These are phyloP conservation scores for Connochaetes taurinus DNA, from an alignment of 2,113 vertebrate species.

Conservation along the genomic window DNA sequence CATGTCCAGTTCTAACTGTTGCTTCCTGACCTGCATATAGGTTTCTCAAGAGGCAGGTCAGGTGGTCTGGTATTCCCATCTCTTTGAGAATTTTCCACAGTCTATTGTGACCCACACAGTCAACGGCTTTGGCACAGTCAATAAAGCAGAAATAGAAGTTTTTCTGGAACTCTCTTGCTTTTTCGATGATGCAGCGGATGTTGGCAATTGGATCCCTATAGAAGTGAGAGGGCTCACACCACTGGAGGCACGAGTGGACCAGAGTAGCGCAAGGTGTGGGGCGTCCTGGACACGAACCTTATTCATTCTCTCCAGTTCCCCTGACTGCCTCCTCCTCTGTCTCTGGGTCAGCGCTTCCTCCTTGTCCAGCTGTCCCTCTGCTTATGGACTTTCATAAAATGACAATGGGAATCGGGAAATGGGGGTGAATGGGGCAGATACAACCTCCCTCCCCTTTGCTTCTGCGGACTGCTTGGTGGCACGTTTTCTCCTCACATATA, in stretches of 20 bases:
- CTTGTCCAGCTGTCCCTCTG: background rate
- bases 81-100: too few species aligned
- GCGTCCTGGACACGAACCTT: background rate
- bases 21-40: too few species aligned
- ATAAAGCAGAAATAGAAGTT: too few species aligned
- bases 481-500: background rate
- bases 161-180: too few species aligned
- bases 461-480: background rate
- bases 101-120: too few species aligned
- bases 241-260: background rate
- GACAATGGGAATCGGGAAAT: background rate
- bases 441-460: background rate
- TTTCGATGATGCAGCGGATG: rapidly evolving
- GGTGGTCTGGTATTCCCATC: too few species aligned
- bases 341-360: background rate
- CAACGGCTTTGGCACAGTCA: too few species aligned
- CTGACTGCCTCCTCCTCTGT: background rate
- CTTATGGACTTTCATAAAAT: background rate
- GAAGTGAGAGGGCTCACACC: background rate
- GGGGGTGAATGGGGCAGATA: background rate
- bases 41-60: too few species aligned
- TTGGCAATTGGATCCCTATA: background rate
- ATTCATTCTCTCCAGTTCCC: background rate
- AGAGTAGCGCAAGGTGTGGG: background rate
- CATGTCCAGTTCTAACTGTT: too few species aligned